Percentiles rank a stretch among this genome's conserved stretches.
Evolutionary conservation across 2,113 vertebrate genomes (phyloP).

Genomic region (Chaetodon trifascialis): DNA sequence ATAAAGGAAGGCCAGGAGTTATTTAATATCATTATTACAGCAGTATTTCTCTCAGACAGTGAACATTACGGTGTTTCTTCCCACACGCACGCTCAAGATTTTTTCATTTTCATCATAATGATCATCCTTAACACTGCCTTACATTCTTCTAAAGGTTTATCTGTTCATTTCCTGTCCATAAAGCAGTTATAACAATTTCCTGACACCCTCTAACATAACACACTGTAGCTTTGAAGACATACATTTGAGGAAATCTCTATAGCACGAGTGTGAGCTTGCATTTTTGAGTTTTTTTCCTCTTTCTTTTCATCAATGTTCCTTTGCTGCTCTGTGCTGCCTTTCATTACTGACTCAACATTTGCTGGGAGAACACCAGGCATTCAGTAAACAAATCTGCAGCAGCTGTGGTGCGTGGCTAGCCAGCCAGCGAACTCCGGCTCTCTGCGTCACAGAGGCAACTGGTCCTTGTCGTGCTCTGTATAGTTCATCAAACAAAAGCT

Average conservation of each 20-base stretch:
- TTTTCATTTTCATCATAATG: neutral
- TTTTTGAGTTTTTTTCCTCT: slow-evolving; percentile 23
- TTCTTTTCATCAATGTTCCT: slow-evolving; percentile 40
- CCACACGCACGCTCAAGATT: neutral
- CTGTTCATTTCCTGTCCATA: neutral
- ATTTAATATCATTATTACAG: slow-evolving; percentile 28
- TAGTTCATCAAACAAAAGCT: slow-evolving; percentile 13
- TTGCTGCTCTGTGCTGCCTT: slow-evolving; percentile 45
- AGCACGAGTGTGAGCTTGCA: slow-evolving; percentile 5
- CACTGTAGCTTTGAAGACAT: slow-evolving; percentile 30
- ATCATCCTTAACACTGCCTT: neutral
- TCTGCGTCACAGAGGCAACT: slow-evolving; percentile 24
- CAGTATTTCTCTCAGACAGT: neutral
- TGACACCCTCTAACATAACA: slow-evolving; percentile 26
- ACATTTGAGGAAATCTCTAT: slow-evolving; percentile 5
- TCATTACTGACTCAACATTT: slow-evolving; percentile 59
- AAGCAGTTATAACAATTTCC: slow-evolving; percentile 20
- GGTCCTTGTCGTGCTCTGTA: slow-evolving; percentile 14
- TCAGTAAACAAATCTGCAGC: slow-evolving; percentile 56
- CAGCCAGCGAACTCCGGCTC: slow-evolving; percentile 23
- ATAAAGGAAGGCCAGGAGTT: slow-evolving; percentile 31
- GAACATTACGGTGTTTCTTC: neutral
- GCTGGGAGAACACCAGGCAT: slow-evolving; percentile 23
- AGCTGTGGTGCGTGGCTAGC: slow-evolving; percentile 36
- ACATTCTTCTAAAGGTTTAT: neutral